Conservation (phyloP, 2,888 invertebrate species). For the Eurytoma californica region DNA sequence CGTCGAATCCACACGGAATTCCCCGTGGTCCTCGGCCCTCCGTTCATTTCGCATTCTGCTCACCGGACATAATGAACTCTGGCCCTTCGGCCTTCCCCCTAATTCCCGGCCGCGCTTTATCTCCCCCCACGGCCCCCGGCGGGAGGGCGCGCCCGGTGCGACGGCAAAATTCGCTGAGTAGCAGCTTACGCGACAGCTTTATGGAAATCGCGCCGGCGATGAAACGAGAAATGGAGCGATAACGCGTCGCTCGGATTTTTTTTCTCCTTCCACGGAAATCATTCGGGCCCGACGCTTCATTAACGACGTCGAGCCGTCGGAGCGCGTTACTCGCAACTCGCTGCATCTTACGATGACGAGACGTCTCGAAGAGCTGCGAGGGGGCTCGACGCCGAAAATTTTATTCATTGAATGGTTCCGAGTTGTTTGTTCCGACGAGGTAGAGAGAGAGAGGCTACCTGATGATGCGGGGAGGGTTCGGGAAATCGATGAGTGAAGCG, state of each 20-base stretch:
- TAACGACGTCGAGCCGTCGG: not conserved
- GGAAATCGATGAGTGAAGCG: not conserved
- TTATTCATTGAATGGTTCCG: slow-evolving; percentile 13
- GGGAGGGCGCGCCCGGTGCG: not conserved
- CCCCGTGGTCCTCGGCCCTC: not conserved
- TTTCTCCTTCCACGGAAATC: not conserved
- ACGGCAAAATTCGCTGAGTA: slow-evolving; percentile 14
- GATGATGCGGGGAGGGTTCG: not conserved
- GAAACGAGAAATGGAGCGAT: slow-evolving; percentile 36
- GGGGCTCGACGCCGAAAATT: slow-evolving; percentile 8
- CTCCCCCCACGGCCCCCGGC: not conserved
- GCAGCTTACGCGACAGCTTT: slow-evolving; percentile 7
- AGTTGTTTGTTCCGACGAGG: not conserved
- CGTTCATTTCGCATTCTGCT: not conserved
- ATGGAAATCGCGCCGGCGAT: slow-evolving; percentile 37
- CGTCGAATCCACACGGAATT: not conserved
- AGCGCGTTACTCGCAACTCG: slow-evolving; percentile 4
- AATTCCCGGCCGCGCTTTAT: slow-evolving; percentile 1
- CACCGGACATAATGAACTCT: not conserved
- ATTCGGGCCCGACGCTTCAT: not conserved
- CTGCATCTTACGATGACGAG: not conserved
- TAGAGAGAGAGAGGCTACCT: not conserved
- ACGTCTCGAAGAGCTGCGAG: not conserved
- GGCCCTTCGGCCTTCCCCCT: not conserved
- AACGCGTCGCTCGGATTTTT: not conserved